Conservation (phyloP, 2,888 invertebrate species). For the Cheilosia vernalis region DNA sequence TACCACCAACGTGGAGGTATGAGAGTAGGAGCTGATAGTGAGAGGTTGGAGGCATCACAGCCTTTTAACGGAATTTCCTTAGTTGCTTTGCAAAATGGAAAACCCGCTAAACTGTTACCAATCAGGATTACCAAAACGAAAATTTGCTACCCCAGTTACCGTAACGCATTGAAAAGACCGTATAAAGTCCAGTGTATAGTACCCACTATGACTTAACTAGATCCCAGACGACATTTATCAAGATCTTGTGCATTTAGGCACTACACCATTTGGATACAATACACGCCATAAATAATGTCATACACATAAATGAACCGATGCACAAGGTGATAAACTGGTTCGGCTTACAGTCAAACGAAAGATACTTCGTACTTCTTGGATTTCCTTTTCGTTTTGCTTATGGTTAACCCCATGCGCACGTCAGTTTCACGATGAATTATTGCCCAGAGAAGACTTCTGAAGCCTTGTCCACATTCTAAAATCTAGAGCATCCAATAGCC, state of each 20-base stretch:
- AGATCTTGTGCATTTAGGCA: background rate
- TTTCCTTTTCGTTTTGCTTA: background rate
- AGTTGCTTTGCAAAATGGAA: too few species aligned
- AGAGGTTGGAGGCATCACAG: too few species aligned
- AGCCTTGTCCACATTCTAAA: background rate
- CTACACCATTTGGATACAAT: constrained; percentile 8
- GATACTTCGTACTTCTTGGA: background rate
- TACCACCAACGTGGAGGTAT: too few species aligned
- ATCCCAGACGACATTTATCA: background rate
- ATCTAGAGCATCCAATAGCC: constrained; percentile 11
- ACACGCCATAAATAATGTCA: constrained; percentile 1
- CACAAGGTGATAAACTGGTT: background rate
- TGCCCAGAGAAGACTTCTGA: background rate
- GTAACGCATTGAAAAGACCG: background rate
- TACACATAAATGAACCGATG: background rate
- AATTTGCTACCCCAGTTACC: too few species aligned
- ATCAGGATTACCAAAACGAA: too few species aligned
- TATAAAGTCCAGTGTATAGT: too few species aligned
- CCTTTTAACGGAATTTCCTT: too few species aligned
- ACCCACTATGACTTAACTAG: background rate
- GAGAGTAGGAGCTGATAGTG: too few species aligned
- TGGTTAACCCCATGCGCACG: background rate
- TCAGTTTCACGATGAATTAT: background rate
- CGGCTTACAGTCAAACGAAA: background rate
- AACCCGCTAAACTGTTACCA: too few species aligned